A percentile compares a stretch with the other conserved stretches of the same genome.
phyloP scores from a whole-genome alignment of 2,113 vertebrate genomes.

The Psophia crepitans region DNA sequence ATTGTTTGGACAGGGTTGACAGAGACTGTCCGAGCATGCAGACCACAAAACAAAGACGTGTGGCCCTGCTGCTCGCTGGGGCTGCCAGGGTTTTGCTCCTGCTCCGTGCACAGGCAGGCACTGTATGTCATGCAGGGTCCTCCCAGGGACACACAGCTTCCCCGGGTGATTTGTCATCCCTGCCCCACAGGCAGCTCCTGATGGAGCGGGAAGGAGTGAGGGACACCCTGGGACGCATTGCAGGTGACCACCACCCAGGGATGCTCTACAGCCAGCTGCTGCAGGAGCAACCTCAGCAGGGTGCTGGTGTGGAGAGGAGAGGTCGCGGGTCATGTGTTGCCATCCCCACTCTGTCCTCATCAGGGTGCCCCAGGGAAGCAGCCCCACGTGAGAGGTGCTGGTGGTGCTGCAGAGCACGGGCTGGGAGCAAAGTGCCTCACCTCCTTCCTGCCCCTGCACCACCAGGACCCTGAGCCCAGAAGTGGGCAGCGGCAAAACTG shows the following conservation, averaged over 20 bases:
- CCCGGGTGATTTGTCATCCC: background rate
- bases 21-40: background rate
- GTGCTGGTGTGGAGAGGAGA: background rate
- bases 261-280: too few species aligned
- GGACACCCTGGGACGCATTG: background rate
- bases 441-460: background rate
- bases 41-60: background rate
- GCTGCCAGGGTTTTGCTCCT: background rate
- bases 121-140: accelerated
- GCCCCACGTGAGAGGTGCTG: background rate
- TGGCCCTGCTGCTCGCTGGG: background rate
- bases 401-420: accelerated
- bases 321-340: accelerated
- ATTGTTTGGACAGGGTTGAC: slow-evolving; percentile 32
- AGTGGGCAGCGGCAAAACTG: accelerated
- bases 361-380: background rate
- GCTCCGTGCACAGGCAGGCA: background rate
- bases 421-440: background rate
- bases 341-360: background rate
- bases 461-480: background rate
- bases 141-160: background rate
- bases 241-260: background rate
- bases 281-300: background rate
- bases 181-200: accelerated
- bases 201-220: background rate